These are phyloP conservation scores for Ptychobarbus kaznakovi DNA, from an alignment of 2,797 vertebrate genomes.

Conservation along the genomic window DNA sequence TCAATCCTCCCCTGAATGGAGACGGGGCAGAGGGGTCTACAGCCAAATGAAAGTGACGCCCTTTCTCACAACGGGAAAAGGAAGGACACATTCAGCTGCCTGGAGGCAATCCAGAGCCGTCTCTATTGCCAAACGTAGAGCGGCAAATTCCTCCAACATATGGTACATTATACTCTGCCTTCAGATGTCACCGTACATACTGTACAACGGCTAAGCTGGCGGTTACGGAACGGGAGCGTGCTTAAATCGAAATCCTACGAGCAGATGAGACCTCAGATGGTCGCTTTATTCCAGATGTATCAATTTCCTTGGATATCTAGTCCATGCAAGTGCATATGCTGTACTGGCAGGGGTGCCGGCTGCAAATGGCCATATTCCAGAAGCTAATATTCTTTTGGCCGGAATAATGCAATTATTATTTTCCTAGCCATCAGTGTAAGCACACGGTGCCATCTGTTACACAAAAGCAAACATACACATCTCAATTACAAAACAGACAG, in stretches of 20 bases:
- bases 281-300: conserved; percentile 90
- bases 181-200: conserved; percentile 47
- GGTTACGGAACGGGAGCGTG: conserved; percentile 66
- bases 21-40: conserved; percentile 1
- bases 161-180: conserved; percentile 55
- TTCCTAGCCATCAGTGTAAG: conserved; percentile 98
- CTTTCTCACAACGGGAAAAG: neutral
- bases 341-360: conserved; percentile 86
- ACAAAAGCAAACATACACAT: conserved; percentile 92
- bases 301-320: conserved; percentile 91
- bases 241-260: conserved; percentile 83
- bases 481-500: conserved; percentile 97
- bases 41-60: neutral
- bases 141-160: conserved; percentile 62
- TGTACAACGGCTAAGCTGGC: conserved; percentile 17
- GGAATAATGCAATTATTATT: conserved; percentile 98
- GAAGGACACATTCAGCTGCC: conserved; percentile 38
- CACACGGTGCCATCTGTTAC: conserved; percentile 98
- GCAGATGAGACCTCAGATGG: conserved; percentile 90
- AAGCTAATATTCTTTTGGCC: conserved; percentile 91
- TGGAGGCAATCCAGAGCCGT: conserved; percentile 46
- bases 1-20: conserved; percentile 48
- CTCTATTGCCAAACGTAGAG: conserved; percentile 51
- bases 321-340: conserved; percentile 92
- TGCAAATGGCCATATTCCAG: conserved; percentile 67